Evolutionary conservation across 2,888 invertebrate genomes (phyloP).

Genomic region (Priocnemis perturbator): DNA sequence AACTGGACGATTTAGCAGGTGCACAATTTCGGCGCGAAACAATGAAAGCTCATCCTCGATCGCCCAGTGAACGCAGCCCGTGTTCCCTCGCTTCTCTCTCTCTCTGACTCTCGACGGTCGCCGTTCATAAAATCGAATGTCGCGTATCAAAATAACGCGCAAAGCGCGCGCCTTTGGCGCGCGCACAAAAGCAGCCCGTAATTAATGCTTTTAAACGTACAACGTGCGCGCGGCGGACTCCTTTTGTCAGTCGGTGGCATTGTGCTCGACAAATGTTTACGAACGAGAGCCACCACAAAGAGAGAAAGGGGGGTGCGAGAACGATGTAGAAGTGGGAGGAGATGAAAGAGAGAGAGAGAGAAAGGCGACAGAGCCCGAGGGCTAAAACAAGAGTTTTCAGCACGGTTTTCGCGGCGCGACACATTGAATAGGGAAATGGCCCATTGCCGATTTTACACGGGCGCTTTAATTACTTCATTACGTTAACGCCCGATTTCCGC

Average conservation of each 20-base stretch:
- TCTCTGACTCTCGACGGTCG: too few species aligned
- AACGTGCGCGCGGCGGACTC: constrained; percentile 38
- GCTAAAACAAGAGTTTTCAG: constrained; percentile 23
- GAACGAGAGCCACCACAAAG: constrained; percentile 34
- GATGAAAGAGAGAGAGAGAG: too few species aligned
- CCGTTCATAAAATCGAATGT: constrained; percentile 41
- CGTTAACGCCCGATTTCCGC: constrained; percentile 56
- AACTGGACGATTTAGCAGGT: too few species aligned
- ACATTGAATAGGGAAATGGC: constrained; percentile 43
- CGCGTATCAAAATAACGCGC: constrained; percentile 50
- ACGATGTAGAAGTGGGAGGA: too few species aligned
- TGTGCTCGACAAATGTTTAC: constrained; percentile 52
- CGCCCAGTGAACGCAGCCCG: too few species aligned
- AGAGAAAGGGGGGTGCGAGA: constrained; percentile 13
- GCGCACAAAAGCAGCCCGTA: constrained; percentile 26
- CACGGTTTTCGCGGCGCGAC: constrained; percentile 43
- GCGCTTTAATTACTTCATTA: constrained; percentile 62
- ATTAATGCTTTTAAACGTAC: constrained; percentile 55
- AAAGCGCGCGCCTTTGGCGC: constrained; percentile 24
- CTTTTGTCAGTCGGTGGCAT: constrained; percentile 49
- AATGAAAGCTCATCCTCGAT: too few species aligned
- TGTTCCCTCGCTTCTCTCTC: too few species aligned
- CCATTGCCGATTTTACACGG: constrained; percentile 53
- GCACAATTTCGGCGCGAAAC: too few species aligned
- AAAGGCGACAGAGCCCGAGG: constrained; percentile 8